A percentile compares a stretch with the other conserved stretches of the same genome.
phyloP scores from a whole-genome alignment of 2,113 vertebrate species.

The Eidolon helvum region DNA sequence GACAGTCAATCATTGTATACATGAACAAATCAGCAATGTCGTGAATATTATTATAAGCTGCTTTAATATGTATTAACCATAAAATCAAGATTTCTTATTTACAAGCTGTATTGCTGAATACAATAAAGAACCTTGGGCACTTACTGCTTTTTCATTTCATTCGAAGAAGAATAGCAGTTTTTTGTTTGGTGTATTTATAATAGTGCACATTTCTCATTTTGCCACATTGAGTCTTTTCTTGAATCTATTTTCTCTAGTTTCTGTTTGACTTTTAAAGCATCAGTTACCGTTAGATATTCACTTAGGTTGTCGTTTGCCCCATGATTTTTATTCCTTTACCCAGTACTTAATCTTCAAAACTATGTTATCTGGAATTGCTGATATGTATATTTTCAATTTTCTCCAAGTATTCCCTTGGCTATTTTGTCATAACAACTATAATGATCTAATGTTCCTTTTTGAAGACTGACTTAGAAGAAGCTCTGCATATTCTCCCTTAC shows the following conservation, averaged over 20 bases:
- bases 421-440: background rate
- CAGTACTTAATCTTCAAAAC: background rate
- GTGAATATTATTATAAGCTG: background rate
- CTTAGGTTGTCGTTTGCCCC: background rate
- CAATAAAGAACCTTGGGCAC: background rate
- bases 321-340: background rate
- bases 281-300: background rate
- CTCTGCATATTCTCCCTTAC: background rate
- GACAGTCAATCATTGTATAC: background rate
- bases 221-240: background rate
- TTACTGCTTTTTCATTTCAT: background rate
- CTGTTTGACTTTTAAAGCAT: background rate
- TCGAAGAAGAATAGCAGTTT: background rate
- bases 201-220: background rate
- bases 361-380: background rate
- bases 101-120: background rate
- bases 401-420: background rate
- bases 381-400: background rate
- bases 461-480: background rate
- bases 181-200: background rate
- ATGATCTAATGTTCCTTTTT: background rate
- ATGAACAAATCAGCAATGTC: background rate
- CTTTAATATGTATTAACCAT: background rate
- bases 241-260: background rate
- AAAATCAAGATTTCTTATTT: background rate